Conservation (phyloP, 1,140 invertebrate species). For the Leptonema lineaticorne region DNA sequence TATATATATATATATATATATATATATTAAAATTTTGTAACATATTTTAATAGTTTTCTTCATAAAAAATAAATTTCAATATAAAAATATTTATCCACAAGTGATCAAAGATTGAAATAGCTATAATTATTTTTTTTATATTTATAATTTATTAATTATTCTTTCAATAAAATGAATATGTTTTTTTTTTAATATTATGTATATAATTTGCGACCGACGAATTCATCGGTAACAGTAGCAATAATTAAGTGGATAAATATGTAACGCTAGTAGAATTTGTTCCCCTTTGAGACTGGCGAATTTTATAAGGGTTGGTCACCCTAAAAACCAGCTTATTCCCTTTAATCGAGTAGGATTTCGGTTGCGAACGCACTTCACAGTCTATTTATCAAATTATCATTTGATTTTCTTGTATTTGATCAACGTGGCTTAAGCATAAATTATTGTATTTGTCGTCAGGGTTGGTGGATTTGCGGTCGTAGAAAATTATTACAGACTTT, state of each 20-base stretch:
- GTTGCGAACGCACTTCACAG: constrained; percentile 16
- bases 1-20: neutral
- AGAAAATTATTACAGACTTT: no score
- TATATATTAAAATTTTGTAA: neutral
- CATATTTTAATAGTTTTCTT: neutral
- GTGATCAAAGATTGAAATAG: no score
- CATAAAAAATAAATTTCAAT: no score
- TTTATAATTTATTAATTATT: no score
- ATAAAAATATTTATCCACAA: no score
- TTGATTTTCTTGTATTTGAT: constrained; percentile 42
- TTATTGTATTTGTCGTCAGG: neutral
- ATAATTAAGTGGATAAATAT: neutral
- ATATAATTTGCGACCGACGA: no score
- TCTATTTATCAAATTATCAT: constrained; percentile 41
- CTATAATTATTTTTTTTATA: no score
- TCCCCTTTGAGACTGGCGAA: neutral
- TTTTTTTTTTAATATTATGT: no score
- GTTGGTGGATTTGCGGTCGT: no score
- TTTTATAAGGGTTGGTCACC: neutral
- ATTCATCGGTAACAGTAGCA: no score
- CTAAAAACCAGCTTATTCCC: neutral
- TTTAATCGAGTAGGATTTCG: constrained; percentile 10
- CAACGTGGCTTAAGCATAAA: constrained; percentile 3
- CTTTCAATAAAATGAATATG: no score
- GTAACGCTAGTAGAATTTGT: neutral